Base-by-base conservation (phyloP, 2,113 vertebrate genomes). In the Phalacrocorax pelagicus region DNA sequence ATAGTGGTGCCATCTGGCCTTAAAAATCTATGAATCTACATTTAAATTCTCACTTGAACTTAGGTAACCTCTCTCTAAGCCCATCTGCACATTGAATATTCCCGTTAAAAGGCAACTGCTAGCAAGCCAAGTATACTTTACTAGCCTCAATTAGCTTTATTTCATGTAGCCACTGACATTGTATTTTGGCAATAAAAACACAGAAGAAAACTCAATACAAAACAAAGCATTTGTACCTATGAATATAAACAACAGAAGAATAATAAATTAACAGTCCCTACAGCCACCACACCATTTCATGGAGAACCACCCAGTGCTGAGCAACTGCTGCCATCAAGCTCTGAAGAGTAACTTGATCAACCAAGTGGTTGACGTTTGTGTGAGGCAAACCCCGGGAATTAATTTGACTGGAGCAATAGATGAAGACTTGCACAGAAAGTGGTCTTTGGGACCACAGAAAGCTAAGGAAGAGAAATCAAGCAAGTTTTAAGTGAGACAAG, bases 11-110 rank as follows among this genome's bases (percentile, higher is more conserved):
- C 94, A 95, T 93, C 94, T 95, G 96, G 92, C 80, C 92, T 91
- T 24, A 61, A 63, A 83, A 90, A 92, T 27, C 88, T 20, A n/a
- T 13, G 7, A 58, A 57, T 89, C 90, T 61, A 61, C 77, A 63
- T 6, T 7, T 24, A 91, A 91, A 92, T 75, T 79, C 92, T 72
- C 95, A 65, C 90, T 84, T 96, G 96, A 96, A 91, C 88, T 92
- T 52, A 61, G 57, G 44, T 22, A 88, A 94, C 91, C 86, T 78
- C 86, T 62, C 88, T 52, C 82, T n/a, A 7, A 90, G 73, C 88
- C 90, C 88, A 94, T 92, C 92, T 94, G 94, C 21, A 30, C 40
- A 34, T 20, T 63, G 86, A 93, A 75, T 86, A 61, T 84, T 91
- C n/a, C 69, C 4, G 1, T 84, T 84, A 63, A 88, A 88, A 92